Percentiles rank a stretch among this genome's conserved stretches.
phyloP scores from a whole-genome alignment of 1,140 invertebrate species.

The Tribolium madens region DNA sequence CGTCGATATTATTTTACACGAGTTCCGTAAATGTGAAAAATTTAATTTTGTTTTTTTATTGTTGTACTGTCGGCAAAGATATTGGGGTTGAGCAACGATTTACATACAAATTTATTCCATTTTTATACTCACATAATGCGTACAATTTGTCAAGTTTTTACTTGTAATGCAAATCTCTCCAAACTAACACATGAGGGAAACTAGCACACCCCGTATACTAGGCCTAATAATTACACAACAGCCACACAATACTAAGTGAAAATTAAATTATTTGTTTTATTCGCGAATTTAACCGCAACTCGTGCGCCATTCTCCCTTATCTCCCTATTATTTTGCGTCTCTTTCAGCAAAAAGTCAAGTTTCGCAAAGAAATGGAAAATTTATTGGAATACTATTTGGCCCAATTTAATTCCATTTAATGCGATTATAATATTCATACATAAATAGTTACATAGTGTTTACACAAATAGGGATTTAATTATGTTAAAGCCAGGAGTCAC shows the following conservation, averaged over 20 bases:
- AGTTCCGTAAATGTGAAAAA: slow-evolving; percentile 17
- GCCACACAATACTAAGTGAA: neutral
- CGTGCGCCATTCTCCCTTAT: neutral
- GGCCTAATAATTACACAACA: neutral
- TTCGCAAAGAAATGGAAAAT: neutral
- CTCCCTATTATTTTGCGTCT: neutral
- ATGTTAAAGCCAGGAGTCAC: neutral
- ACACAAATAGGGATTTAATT: neutral
- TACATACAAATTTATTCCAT: slow-evolving; percentile 32
- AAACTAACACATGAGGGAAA: neutral
- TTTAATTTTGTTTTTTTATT: slow-evolving; percentile 23
- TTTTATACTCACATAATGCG: slow-evolving; percentile 15
- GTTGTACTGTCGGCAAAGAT: slow-evolving; percentile 12
- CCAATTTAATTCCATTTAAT: neutral
- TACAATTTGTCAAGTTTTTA: slow-evolving; percentile 28
- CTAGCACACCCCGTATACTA: neutral
- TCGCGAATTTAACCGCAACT: neutral
- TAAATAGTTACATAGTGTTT: neutral
- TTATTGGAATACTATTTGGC: too few species aligned
- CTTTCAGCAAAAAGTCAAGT: neutral
- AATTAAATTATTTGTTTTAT: neutral
- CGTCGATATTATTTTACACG: slow-evolving; percentile 9
- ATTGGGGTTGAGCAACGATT: slow-evolving; percentile 16
- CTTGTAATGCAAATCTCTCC: slow-evolving; percentile 1
- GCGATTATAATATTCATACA: neutral